Percentiles rank a stretch among this genome's conserved stretches.
These are phyloP conservation scores for Embiotoca jacksoni DNA, from an alignment of 2,113 vertebrate genomes.

Conservation along the genomic window DNA sequence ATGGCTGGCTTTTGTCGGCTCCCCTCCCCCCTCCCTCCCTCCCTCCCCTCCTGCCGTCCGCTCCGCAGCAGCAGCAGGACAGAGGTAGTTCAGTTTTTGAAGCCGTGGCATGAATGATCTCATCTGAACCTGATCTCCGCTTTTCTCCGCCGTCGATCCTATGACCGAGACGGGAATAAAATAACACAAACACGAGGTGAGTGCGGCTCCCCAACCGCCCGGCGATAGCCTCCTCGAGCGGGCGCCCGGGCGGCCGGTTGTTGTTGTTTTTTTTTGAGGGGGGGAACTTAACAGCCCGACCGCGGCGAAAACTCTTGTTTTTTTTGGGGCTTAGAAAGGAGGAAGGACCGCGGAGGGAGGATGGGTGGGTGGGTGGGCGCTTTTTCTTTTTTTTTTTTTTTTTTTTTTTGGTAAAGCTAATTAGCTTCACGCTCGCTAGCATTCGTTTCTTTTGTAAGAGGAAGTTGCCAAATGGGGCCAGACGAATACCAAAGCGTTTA, in stretches of 20 bases:
- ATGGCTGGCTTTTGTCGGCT: conserved; percentile 64
- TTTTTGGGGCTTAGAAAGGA: conserved; percentile 57
- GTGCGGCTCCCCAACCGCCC: conserved; percentile 27
- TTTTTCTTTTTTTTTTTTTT: not conserved
- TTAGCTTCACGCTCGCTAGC: conserved; percentile 44
- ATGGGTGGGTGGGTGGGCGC: conserved; percentile 70
- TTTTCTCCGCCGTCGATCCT: conserved; percentile 78
- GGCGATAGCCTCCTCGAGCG: conserved; percentile 1
- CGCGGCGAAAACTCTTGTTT: conserved; percentile 75
- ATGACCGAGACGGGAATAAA: conserved; percentile 81
- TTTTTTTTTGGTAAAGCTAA: conserved; percentile 24
- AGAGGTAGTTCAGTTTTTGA: conserved; percentile 75
- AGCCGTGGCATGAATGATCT: conserved; percentile 85
- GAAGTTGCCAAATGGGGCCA: not conserved
- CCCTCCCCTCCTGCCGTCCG: conserved; percentile 52
- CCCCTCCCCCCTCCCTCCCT: conserved; percentile 64
- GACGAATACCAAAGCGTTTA: not conserved
- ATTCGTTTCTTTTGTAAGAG: not conserved
- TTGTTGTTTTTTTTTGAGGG: conserved; percentile 26
- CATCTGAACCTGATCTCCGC: conserved; percentile 81
- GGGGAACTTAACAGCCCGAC: conserved; percentile 47
- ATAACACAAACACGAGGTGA: conserved; percentile 79
- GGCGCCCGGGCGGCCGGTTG: conserved; percentile 2
- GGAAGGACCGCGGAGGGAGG: conserved; percentile 70
- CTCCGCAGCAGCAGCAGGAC: conserved; percentile 68